These are phyloP conservation scores for Rhinophrynus dorsalis DNA, from an alignment of 2,797 vertebrate species.

Conservation along the genomic window DNA sequence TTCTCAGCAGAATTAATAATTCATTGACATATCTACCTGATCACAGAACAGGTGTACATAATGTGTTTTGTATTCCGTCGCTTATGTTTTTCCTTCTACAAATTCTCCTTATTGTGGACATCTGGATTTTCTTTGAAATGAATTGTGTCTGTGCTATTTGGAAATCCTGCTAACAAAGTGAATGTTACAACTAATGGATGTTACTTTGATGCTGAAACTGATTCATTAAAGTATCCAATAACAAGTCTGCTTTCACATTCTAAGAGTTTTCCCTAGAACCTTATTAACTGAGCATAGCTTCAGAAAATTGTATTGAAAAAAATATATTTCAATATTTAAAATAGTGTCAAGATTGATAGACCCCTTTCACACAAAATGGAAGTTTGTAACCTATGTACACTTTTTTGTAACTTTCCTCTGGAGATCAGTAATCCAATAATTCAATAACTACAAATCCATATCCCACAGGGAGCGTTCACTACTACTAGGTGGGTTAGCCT, in stretches of 20 bases:
- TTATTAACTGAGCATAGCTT: background rate
- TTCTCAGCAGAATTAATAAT: no score
- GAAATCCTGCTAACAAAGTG: background rate
- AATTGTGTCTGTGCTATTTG: background rate
- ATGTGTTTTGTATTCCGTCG: no score
- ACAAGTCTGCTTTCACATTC: background rate
- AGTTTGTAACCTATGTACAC: constrained; percentile 3
- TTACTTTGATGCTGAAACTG: background rate
- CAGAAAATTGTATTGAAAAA: background rate
- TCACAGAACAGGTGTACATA: no score
- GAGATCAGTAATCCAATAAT: constrained; percentile 33
- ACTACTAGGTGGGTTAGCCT: no score
- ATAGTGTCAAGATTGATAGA: constrained; percentile 12
- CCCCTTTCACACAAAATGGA: background rate
- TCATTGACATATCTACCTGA: no score
- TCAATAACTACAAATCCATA: constrained; percentile 45
- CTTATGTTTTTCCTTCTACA: no score
- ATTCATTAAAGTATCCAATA: background rate
- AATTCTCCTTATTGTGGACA: no score
- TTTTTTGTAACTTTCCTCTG: constrained; percentile 43
- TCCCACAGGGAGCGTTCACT: no score
- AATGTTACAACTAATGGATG: background rate
- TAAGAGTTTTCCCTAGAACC: background rate
- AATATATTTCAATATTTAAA: constrained; percentile 43
- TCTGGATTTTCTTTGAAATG: background rate